Base-by-base conservation (phyloP, 2,888 invertebrate genomes). In the Ephialtes manifestator region DNA sequence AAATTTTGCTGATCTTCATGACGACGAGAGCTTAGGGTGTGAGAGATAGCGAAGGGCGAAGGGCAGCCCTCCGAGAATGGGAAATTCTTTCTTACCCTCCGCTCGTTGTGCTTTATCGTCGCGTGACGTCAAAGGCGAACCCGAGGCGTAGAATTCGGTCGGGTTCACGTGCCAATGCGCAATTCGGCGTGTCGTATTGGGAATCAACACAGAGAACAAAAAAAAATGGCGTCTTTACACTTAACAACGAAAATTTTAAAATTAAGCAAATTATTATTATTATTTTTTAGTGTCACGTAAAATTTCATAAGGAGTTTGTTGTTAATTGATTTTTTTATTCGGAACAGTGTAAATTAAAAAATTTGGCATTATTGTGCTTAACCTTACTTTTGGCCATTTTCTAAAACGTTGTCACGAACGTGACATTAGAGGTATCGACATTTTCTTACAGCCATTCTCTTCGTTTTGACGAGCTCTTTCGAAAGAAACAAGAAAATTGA, bases 91-190 rank as follows among this genome's bases (percentile, higher is more conserved):
- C 55, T 11, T 55, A 55, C 18, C 24, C 20, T 53, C 20, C 20
- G 18, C 11, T 55, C 55, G 55, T 24, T 55, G 55, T 24, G 20
- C 55, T 55, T 55, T 24, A 55, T 55, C 55, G 20, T 55, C 55
- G 55, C 55, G 55, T 24, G 24, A 55, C 20, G 8, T 55, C 18
- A 20, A 20, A 24, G 11, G 55, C 55, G 20, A 24, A 24, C 55
- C 7, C 11, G 55, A 20, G 20, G 20, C 20, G 24, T 11, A 55
- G 55, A 24, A 55, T 4, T 7, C 7, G n/a, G 8, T 18, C 7
- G 51, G 18, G n/a, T 24, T 55, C 20, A 3, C 55, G 24, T 24
- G 24, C 55, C 20, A 24, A 10, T 55, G 20, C 55, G 20, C 55
- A 20, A 20, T 55, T 55, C 24, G 35, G 35, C 4, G 55, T 55